Conservation (phyloP, 2,797 vertebrate species). For the Gallinago stenura region DNA sequence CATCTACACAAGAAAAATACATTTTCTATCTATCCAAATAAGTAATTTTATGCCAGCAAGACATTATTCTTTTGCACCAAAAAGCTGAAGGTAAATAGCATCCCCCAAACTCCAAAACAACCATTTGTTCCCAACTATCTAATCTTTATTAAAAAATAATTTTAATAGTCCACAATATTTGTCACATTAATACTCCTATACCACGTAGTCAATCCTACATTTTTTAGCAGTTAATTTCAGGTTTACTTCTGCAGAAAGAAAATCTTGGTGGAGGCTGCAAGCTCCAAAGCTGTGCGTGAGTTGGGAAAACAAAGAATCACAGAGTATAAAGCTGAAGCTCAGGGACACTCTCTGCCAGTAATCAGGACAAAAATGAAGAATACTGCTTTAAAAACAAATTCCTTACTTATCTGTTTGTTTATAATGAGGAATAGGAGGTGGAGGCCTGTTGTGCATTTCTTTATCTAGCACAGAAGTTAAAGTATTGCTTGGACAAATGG, state of each 20-base stretch:
- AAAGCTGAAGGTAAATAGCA: neutral
- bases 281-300: neutral
- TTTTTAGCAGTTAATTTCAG: neutral
- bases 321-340: neutral
- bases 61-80: neutral
- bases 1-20: neutral
- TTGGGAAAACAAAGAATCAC: neutral
- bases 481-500: conserved; percentile 85
- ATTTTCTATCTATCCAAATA: neutral
- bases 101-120: neutral
- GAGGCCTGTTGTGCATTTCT: conserved; percentile 86
- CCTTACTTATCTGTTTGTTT: conserved; percentile 92
- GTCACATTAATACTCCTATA: neutral
- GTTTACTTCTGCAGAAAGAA: neutral
- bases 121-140: neutral
- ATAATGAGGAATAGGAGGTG: conserved; percentile 92
- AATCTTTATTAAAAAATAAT: neutral
- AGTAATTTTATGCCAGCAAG: neutral
- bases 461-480: conserved; percentile 90
- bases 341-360: neutral
- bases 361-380: neutral
- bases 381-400: neutral
- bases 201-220: neutral
- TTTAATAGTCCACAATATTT: neutral
- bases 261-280: neutral